Percentiles rank a stretch among this genome's conserved stretches.
Conservation (phyloP, 2,797 vertebrate species). For the Prionace glauca region DNA sequence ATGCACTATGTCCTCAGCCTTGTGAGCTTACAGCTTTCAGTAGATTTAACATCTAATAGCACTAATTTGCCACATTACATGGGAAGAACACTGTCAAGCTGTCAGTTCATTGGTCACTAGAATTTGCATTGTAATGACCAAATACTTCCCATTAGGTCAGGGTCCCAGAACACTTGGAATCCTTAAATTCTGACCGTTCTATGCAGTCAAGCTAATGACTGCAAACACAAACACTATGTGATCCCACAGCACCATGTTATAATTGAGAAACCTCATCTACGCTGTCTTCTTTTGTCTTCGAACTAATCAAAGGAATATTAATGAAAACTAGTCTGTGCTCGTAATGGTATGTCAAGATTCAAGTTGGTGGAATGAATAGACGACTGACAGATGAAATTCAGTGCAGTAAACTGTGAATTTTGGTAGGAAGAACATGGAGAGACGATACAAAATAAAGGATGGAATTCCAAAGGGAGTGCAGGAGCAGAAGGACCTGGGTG, state of each 20-base stretch:
- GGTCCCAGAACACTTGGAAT: neutral
- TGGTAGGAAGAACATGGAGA: no score
- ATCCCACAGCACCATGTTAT: neutral
- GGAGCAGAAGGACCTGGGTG: no score
- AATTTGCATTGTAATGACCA: neutral
- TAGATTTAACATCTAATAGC: neutral
- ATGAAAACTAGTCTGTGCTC: neutral
- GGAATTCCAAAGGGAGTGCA: no score
- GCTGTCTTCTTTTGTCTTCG: neutral
- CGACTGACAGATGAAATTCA: no score
- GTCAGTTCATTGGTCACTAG: neutral
- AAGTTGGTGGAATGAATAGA: no score
- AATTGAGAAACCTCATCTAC: neutral
- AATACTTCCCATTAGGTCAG: neutral
- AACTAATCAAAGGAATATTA: neutral
- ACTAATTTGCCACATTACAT: neutral
- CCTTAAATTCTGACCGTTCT: neutral
- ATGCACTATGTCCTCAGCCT: neutral
- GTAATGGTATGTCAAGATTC: neutral
- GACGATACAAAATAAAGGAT: no score
- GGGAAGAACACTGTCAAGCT: neutral
- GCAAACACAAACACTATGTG: neutral
- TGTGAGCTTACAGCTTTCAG: neutral
- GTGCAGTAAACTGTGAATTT: no score
- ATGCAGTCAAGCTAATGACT: neutral